Conservation (phyloP, 2,113 vertebrate genomes). For the Aspidoscelis tigris region DNA sequence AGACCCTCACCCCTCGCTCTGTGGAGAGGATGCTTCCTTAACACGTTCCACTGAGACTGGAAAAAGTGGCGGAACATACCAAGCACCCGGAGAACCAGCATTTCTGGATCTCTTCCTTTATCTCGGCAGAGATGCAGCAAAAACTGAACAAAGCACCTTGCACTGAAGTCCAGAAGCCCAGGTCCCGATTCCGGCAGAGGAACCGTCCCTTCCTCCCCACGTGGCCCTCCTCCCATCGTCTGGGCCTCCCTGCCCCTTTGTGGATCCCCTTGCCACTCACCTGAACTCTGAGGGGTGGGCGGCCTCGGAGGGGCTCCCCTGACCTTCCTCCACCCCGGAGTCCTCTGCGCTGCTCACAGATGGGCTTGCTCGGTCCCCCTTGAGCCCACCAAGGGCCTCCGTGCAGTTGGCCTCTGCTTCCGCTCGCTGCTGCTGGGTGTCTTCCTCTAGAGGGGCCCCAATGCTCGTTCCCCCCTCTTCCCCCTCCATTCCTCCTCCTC, state of each 20-base stretch:
- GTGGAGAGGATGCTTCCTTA: too few species aligned
- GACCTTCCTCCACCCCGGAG: conserved; percentile 78
- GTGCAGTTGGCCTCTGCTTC: not conserved
- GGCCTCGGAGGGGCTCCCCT: conserved; percentile 81
- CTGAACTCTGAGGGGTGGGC: conserved; percentile 93
- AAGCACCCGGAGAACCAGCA: not conserved
- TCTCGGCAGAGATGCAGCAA: not conserved
- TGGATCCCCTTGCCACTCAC: conserved; percentile 69
- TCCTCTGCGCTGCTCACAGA: conserved; percentile 76
- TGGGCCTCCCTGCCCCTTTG: not conserved
- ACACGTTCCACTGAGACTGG: too few species aligned
- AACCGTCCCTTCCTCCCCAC: not conserved
- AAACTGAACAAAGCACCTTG: too few species aligned
- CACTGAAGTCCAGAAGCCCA: too few species aligned
- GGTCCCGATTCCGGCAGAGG: rapidly evolving
- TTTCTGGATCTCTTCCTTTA: not conserved
- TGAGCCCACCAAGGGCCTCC: conserved; percentile 43
- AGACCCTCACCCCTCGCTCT: too few species aligned
- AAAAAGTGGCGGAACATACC: too few species aligned
- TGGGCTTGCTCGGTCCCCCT: conserved; percentile 73
- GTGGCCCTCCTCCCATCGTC: not conserved
- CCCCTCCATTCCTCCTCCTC: conserved; percentile 68
- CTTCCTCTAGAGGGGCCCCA: conserved; percentile 50
- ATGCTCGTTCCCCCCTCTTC: conserved; percentile 31
- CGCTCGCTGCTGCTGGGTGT: rapidly evolving